Conservation (phyloP, 2,888 invertebrate genomes). For the Drosophila histrio region DNA sequence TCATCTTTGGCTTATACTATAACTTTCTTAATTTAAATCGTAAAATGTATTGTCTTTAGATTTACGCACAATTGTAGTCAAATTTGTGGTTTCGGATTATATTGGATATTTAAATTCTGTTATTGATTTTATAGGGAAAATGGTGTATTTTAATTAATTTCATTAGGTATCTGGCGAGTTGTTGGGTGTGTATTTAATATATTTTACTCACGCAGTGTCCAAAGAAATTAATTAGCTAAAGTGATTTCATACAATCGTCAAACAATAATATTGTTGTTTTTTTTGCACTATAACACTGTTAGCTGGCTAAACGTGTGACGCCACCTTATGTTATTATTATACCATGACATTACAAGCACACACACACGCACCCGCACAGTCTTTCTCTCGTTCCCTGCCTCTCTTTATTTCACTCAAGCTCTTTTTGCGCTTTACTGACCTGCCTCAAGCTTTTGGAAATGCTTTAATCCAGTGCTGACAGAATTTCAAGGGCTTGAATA, state of each 20-base stretch:
- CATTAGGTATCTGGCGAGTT: not conserved
- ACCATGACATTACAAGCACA: not conserved
- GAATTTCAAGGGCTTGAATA: too few relatives aligned
- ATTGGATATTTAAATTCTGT: conserved; percentile 21
- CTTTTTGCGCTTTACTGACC: conserved; percentile 31
- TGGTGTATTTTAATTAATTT: not conserved
- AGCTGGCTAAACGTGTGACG: not conserved
- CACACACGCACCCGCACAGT: not conserved
- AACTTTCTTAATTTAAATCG: not conserved
- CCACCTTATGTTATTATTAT: not conserved
- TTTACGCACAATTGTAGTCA: not conserved
- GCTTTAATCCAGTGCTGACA: not conserved
- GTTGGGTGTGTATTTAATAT: not conserved
- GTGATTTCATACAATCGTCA: not conserved
- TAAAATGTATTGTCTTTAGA: conserved; percentile 6
- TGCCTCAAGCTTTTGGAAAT: conserved; percentile 17
- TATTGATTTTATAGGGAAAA: not conserved
- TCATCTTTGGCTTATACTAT: conserved; percentile 1
- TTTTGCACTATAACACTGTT: not conserved
- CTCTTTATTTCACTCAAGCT: not conserved
- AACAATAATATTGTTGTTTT: not conserved
- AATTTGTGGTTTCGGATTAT: conserved; percentile 44
- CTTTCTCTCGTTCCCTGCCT: not conserved
- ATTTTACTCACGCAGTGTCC: not conserved
- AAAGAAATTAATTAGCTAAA: not conserved